Conservation (phyloP, 2,888 invertebrate genomes). For the Agrotis ipsilon region DNA sequence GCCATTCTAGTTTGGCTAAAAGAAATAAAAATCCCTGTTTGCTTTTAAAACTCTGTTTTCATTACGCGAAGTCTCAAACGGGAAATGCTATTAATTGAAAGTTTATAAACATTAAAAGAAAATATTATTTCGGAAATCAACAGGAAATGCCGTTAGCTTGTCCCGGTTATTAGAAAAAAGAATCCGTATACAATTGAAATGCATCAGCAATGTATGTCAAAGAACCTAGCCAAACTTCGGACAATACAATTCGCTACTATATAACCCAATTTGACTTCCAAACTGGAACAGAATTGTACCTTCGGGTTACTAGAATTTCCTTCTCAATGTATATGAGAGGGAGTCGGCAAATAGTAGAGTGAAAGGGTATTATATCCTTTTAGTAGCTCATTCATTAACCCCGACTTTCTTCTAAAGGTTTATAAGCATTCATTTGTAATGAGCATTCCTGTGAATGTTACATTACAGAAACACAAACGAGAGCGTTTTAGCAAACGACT, state of each 20-base stretch:
- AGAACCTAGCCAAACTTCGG: conserved; percentile 4
- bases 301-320: conserved; percentile 44
- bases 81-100: too few relatives aligned
- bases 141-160: too few relatives aligned
- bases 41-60: background rate
- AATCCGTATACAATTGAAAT: background rate
- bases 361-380: conserved; percentile 41
- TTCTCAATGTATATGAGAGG: conserved; percentile 37
- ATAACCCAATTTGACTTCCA: conserved; percentile 39
- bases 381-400: conserved; percentile 42
- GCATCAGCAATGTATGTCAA: conserved; percentile 2
- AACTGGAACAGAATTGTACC: conserved; percentile 27
- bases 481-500: too few relatives aligned
- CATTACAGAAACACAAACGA: too few relatives aligned
- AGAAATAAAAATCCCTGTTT: conserved; percentile 16
- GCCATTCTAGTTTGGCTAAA: background rate
- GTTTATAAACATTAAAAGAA: too few relatives aligned
- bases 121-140: too few relatives aligned
- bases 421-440: too few relatives aligned
- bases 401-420: conserved; percentile 25
- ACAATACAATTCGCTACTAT: conserved; percentile 18
- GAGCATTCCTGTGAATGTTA: too few relatives aligned
- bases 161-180: background rate
- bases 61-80: too few relatives aligned
- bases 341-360: conserved; percentile 43